Evolutionary conservation across 2,888 invertebrate genomes (phyloP), one percentile per base, ranked within the genome.

Genomic region (Onthophagus sagittarius): DNA sequence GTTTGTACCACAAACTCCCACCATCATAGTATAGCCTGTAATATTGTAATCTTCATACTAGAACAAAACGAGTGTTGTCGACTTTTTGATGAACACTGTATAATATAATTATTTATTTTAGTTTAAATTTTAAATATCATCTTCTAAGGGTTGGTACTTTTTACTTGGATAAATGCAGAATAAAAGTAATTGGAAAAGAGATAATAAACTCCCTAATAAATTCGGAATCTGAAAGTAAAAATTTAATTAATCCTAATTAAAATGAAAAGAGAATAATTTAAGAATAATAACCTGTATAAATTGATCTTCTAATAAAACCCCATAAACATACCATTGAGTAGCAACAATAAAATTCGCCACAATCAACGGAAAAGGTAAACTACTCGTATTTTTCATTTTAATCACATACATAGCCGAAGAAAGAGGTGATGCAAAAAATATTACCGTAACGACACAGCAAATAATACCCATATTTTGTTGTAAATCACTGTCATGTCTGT

Each of bases 351-450:
- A 93, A 62, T 94, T 93, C 82, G 93, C 91, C 63, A 93, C 85
- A 83, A 97, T 96, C 81, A 97, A 88, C 3, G 95, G 94, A 83
- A 96, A 94, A 32, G 97, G 97, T 79, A 98, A 88, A 83, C 92
- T 93, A 80, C 96, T 95, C 0, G 95, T 92, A 83, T 90, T 94
- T 84, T 92, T 93, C 5, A 91, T 89, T 83, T 88, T 89, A 72
- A 97, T 87, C 3, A 98, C 96, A 86, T 96, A 92, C 53, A 93
- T 86, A 78, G 96, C 84, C 82, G 93, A 92, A 71, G 92, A 91
- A 78, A 96, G 87, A 4, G 96, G 96, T 9, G 96, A 92, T 15
- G 93, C 94, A 82, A 95, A 92, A 80, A 94, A 94, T 75, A 94
- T 81, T 71, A 95, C 89, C 0, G 95, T 94, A 69, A 95, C 87